Base-by-base conservation (phyloP, 2,888 invertebrate species). In the Phyllotreta striolata region DNA sequence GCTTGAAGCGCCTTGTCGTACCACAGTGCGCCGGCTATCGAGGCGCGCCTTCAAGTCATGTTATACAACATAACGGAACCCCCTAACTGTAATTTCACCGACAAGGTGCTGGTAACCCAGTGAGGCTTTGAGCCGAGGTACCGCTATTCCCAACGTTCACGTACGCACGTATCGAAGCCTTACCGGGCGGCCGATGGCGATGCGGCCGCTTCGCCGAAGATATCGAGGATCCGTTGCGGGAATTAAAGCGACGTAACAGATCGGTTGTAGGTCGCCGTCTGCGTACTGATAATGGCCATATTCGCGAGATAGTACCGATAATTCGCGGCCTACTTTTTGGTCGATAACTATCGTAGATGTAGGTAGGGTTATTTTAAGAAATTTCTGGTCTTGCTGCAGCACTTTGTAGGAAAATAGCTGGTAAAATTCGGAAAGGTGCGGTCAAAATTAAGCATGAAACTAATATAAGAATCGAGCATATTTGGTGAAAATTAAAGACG, bases 71-170 rank as follows among this genome's bases (percentile, higher is more conserved):
- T 72, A 67, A 67, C 66, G 49, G 43, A 61, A 59, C 62, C 71
- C 66, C 69, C 66, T 70, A 69, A 69, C 70, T 68, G 70, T 70
- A 66, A 62, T 54, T 60, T 57, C 49, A 67, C 70, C 68, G 66
- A 62, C 55, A 62, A 63, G 58, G 65, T 64, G 73, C 74, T 74
- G 76, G 72, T 76, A 75, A 76, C 76, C 76, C 71, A 76, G 74
- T 76, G 74, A 72, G 9, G 49, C 35, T 49, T 34, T 59, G 49
- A 58, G 58, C 49, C 41, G 59, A 49, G 35, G 58, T 74, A 73
- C 76, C 74, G 76, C 73, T 74, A 69, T 58, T 49, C 57, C 49
- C 57, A 58, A 49, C 39, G 40, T 51, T 59, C 59, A 51, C 51
- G 10, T 51, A 40, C 12, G 35, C 12, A 38, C 34, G 40, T n/a